phyloP scores from a whole-genome alignment of 2,797 vertebrate genomes.

The Poecilia picta region DNA sequence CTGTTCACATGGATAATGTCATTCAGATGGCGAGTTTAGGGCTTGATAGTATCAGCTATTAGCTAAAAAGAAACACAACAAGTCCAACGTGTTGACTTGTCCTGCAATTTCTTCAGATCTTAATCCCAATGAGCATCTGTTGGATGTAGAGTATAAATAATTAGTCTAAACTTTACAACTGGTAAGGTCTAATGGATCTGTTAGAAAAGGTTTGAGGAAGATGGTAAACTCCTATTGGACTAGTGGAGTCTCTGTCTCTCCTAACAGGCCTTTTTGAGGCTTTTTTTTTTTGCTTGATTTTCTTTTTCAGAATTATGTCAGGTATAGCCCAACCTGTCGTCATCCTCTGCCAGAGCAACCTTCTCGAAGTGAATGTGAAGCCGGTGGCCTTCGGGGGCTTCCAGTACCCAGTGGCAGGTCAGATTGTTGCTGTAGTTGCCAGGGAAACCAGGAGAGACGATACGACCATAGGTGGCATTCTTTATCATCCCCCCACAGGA shows the following conservation, averaged over 20 bases:
- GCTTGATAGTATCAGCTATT: slow-evolving; percentile 21
- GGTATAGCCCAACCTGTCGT: slow-evolving; percentile 90
- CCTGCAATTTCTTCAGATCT: neutral
- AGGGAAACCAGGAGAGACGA: slow-evolving; percentile 93
- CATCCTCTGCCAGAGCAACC: slow-evolving; percentile 95
- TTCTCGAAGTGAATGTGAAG: slow-evolving; percentile 98
- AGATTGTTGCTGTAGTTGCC: slow-evolving; percentile 99
- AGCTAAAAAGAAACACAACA: slow-evolving; percentile 19
- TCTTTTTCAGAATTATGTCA: slow-evolving; percentile 21
- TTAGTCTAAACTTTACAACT: neutral
- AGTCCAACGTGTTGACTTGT: neutral
- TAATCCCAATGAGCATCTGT: neutral
- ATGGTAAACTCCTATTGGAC: neutral
- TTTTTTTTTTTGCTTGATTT: neutral
- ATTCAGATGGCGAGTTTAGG: slow-evolving; percentile 49
- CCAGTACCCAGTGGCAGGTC: slow-evolving; percentile 97
- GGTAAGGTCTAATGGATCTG: neutral
- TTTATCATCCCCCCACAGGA: slow-evolving; percentile 91
- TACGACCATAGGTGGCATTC: slow-evolving; percentile 91
- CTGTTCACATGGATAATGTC: slow-evolving; percentile 36
- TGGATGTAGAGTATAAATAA: neutral
- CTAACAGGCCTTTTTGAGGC: neutral
- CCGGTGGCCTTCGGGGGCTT: slow-evolving; percentile 87
- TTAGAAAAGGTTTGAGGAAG: neutral
- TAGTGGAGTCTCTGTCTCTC: neutral